Conservation (phyloP, 1,140 invertebrate genomes). For the Ceratina calcarata region DNA sequence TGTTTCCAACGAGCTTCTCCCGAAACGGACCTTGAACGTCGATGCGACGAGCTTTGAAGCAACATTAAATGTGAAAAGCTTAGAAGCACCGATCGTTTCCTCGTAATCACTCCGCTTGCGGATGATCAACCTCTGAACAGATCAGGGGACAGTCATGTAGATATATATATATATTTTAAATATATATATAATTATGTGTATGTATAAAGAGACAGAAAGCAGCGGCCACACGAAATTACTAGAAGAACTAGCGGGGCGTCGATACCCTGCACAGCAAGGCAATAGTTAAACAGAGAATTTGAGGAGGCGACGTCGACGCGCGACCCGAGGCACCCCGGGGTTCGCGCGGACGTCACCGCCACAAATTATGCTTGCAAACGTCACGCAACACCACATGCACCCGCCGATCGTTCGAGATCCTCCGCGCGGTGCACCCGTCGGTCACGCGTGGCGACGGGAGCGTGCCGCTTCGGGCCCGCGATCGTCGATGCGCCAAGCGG, state of each 20-base stretch:
- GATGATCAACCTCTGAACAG: slow-evolving; percentile 34
- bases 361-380: slow-evolving; percentile 55
- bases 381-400: slow-evolving; percentile 72
- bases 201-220: slow-evolving; percentile 61
- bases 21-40: neutral
- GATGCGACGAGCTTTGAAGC: slow-evolving; percentile 8
- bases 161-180: slow-evolving; percentile 15
- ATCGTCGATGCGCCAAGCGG: slow-evolving; percentile 43
- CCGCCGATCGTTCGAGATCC: slow-evolving; percentile 51
- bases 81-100: neutral
- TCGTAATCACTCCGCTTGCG: too few species aligned
- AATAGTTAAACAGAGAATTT: slow-evolving; percentile 56
- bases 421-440: neutral
- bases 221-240: slow-evolving; percentile 63
- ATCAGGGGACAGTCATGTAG: slow-evolving; percentile 37
- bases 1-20: too few species aligned
- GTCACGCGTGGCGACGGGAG: neutral
- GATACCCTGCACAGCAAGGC: slow-evolving; percentile 55
- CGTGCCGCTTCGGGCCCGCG: neutral
- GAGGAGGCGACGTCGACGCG: slow-evolving; percentile 49
- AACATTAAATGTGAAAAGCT: slow-evolving; percentile 1
- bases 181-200: slow-evolving; percentile 40
- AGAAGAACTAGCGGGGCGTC: slow-evolving; percentile 57
- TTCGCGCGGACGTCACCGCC: slow-evolving; percentile 46
- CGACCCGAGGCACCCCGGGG: neutral